Base-by-base conservation (phyloP, 92 coral and sea anemone species). In the Porites rus region DNA sequence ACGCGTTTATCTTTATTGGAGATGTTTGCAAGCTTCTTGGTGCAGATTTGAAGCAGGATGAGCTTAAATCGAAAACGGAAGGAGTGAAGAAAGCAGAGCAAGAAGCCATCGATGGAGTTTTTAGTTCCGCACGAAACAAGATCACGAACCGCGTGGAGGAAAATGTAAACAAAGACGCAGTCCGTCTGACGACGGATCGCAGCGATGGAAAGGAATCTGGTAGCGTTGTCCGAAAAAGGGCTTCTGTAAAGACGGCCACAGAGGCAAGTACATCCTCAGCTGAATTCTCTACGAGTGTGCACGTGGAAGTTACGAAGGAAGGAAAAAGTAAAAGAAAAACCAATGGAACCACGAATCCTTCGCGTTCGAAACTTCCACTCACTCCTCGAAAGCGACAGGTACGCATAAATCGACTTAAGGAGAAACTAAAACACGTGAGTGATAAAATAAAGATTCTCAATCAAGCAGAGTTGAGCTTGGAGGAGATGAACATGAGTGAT, bases 381-480 rank as follows among this genome's bases (percentile, higher is more conserved):
- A 81, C 96, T 0, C 80, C 91, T 11, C 60, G 76, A 68, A 94
- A 96, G 66, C 89, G 91, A 65, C 92, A 91, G 28, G 87, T 61
- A 68, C 78, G 88, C 14, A 91, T 92, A 13, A 68, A 79, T 16
- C 78, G 81, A 70, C 81, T 97, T 7, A 86, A 93, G 74, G 78
- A 66, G 65, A 92, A 90, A 75, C 76, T 97, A 31, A 87, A 93
- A 46, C 77, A 84, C 59, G 67, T 92, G 46, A 76, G 86, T 20
- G 92, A 93, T 7, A 84, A 92, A 80, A 93, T 97, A 21, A 95
- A 90, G 86, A 90, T 95, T 68, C 89, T 97, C 19, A 87, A 84
- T 88, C 86, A 89, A 91, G 91, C 96, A 6, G 99, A 97, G 64
- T 80, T 97, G n/a, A 90, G 91, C 52, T 94, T 97, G 71, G 98